Conservation (phyloP, 2,797 vertebrate species). For the Otus scops region DNA sequence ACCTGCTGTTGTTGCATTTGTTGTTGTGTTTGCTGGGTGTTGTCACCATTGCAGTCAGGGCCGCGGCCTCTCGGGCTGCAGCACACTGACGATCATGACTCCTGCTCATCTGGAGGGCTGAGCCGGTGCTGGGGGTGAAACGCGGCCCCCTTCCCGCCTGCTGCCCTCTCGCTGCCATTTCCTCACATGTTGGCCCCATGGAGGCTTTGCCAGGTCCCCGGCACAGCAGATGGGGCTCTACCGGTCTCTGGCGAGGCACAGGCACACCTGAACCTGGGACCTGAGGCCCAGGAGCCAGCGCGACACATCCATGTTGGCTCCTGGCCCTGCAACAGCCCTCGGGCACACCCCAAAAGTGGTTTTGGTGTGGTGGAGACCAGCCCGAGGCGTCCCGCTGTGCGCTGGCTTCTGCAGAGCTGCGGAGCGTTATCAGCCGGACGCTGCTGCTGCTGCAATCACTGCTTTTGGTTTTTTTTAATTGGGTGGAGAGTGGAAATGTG, state of each 20-base stretch:
- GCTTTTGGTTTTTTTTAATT: neutral
- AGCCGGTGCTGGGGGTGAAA: neutral
- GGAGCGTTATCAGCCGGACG: neutral
- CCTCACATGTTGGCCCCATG: fast-evolving
- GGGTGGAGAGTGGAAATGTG: neutral
- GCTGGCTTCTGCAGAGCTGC: neutral
- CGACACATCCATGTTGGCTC: neutral
- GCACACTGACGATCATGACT: fast-evolving
- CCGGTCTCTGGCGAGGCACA: fast-evolving
- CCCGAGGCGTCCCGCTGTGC: fast-evolving
- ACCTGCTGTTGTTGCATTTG: neutral
- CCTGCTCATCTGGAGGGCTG: neutral
- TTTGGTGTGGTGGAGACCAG: fast-evolving
- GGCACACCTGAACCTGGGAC: neutral
- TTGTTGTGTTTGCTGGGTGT: neutral
- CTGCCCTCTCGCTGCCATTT: neutral
- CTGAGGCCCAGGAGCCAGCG: fast-evolving
- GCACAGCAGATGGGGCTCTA: fast-evolving
- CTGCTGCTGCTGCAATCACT: neutral
- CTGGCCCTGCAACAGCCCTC: neutral
- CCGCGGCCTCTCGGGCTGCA: fast-evolving
- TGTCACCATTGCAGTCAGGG: fast-evolving
- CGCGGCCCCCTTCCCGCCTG: fast-evolving
- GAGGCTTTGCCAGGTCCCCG: neutral
- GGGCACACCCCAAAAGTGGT: fast-evolving